phyloP scores from a whole-genome alignment of 2,797 vertebrate species.

The Microctenopoma stevenorrisi region DNA sequence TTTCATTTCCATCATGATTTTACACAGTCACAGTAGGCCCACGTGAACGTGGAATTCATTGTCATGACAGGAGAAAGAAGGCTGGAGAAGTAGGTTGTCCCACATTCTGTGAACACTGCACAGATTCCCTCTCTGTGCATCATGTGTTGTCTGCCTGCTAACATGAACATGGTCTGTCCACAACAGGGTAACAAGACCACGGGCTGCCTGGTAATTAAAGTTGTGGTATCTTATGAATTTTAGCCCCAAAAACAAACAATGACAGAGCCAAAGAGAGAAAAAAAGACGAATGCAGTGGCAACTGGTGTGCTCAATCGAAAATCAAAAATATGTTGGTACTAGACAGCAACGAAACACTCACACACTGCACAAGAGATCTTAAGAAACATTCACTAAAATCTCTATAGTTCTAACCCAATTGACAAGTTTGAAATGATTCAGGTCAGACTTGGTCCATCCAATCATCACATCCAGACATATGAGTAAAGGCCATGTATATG shows the following conservation, averaged over 20 bases:
- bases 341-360: not conserved
- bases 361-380: not conserved
- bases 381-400: not conserved
- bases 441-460: conserved; percentile 2
- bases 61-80: conserved; percentile 25
- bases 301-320: conserved; percentile 16
- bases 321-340: not conserved
- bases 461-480: not conserved
- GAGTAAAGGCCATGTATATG: not conserved
- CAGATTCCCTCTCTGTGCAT: conserved; percentile 35
- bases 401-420: not conserved
- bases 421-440: not conserved
- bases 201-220: conserved; percentile 14
- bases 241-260: not conserved
- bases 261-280: not conserved
- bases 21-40: not conserved
- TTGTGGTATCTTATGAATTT: not conserved
- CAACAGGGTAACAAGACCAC: conserved; percentile 17
- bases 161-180: conserved; percentile 4
- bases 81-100: conserved; percentile 41
- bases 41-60: conserved; percentile 14
- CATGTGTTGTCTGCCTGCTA: conserved; percentile 39
- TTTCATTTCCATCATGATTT: not conserved
- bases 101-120: conserved; percentile 41
- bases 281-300: conserved; percentile 1